Evolutionary conservation across 2,797 vertebrate genomes (phyloP).

Genomic region (Scomberomorus guttatus): DNA sequence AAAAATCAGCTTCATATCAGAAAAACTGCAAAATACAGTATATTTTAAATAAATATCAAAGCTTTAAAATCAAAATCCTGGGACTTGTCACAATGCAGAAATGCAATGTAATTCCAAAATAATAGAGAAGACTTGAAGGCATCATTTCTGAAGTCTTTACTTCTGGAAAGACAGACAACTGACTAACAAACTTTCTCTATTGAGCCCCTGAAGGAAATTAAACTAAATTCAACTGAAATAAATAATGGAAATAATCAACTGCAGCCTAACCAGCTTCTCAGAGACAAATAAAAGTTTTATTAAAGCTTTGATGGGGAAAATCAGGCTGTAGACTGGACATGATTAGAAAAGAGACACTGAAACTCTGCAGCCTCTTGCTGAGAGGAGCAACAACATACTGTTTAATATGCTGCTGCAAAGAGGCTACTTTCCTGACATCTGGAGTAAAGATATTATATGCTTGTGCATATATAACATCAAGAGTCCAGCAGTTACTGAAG

Average conservation of each 20-base stretch:
- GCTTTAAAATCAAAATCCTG: too few species aligned
- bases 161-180: neutral
- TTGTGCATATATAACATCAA: too few species aligned
- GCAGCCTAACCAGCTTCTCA: neutral
- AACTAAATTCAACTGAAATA: neutral
- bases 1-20: too few species aligned
- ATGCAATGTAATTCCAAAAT: neutral
- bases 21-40: too few species aligned
- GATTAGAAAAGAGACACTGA: too few species aligned
- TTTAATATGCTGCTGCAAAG: neutral
- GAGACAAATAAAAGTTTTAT: neutral
- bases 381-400: neutral
- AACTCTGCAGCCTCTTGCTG: neutral
- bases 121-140: neutral
- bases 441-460: neutral
- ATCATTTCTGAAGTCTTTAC: neutral
- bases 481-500: too few species aligned
- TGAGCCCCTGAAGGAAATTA: neutral
- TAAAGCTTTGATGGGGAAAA: neutral
- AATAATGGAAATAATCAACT: neutral
- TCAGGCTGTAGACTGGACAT: neutral
- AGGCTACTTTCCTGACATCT: neutral
- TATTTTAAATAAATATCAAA: neutral
- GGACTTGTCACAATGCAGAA: neutral
- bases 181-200: neutral